These are phyloP conservation scores for Prinia subflava DNA, from an alignment of 2,113 vertebrate genomes.

Conservation along the genomic window DNA sequence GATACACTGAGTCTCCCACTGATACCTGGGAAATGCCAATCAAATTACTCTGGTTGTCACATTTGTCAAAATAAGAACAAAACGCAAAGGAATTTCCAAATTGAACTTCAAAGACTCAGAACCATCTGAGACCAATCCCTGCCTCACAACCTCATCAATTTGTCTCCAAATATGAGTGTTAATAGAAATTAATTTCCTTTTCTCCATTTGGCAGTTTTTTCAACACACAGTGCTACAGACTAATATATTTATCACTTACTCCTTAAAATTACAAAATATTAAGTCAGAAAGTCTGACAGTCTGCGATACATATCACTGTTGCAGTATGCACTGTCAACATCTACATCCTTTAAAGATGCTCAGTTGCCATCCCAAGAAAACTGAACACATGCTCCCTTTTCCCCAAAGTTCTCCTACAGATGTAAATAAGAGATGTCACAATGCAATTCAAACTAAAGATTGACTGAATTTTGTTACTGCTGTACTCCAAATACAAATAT, in stretches of 20 bases:
- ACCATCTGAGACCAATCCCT: not conserved
- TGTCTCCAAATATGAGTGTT: not conserved
- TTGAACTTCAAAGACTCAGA: not conserved
- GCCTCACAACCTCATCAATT: not conserved
- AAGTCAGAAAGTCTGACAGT: not conserved
- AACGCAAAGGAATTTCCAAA: not conserved
- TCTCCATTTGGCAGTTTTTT: not conserved
- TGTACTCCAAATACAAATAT: not conserved
- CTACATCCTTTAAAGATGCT: not conserved
- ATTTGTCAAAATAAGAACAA: not conserved
- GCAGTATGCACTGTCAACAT: not conserved
- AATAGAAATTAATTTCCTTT: not conserved
- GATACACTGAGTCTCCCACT: not conserved
- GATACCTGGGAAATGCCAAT: not conserved
- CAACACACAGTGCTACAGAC: not conserved
- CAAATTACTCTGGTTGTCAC: not conserved
- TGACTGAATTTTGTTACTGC: not conserved
- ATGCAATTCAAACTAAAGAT: not conserved
- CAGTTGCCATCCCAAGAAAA: not conserved
- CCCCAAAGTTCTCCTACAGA: not conserved
- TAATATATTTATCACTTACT: not conserved
- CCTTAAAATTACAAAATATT: not conserved
- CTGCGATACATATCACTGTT: not conserved
- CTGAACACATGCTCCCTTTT: not conserved
- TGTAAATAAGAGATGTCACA: not conserved